These are phyloP conservation scores for Macaria notata DNA, from an alignment of 2,888 invertebrate species.

Conservation along the genomic window DNA sequence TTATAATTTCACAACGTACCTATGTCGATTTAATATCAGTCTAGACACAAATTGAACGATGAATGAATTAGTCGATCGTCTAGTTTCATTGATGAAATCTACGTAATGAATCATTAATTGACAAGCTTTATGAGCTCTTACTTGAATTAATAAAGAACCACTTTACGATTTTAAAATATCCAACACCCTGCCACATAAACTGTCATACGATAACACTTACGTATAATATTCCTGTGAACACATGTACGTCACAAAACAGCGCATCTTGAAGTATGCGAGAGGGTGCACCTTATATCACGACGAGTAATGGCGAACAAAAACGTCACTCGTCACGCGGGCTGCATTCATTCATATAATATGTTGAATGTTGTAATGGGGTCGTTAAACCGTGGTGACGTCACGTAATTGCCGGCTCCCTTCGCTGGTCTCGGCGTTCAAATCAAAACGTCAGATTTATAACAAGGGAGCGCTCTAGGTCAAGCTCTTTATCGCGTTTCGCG, in stretches of 20 bases:
- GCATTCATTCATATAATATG: constrained; percentile 80
- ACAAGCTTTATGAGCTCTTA: not conserved
- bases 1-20: constrained; percentile 59
- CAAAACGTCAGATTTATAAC: constrained; percentile 80
- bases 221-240: too few relatives aligned
- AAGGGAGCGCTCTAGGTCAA: constrained; percentile 80
- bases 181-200: too few relatives aligned
- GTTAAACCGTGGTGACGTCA: constrained; percentile 80
- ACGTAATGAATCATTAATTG: not conserved
- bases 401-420: constrained; percentile 80
- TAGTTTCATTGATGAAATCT: not conserved
- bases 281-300: constrained; percentile 43
- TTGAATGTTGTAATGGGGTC: constrained; percentile 79
- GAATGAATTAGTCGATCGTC: not conserved
- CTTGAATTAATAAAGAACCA: too few relatives aligned
- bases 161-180: too few relatives aligned
- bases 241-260: too few relatives aligned
- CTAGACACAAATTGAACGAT: constrained; percentile 3
- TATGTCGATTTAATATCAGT: constrained; percentile 41
- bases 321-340: constrained; percentile 74
- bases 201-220: too few relatives aligned
- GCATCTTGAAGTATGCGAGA: constrained; percentile 13
- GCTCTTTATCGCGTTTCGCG: constrained; percentile 60
- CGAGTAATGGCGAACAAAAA: constrained; percentile 60
- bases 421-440: constrained; percentile 68